Evolutionary conservation across 2,113 vertebrate genomes (phyloP).

Genomic region (Chaenogobius annularis): DNA sequence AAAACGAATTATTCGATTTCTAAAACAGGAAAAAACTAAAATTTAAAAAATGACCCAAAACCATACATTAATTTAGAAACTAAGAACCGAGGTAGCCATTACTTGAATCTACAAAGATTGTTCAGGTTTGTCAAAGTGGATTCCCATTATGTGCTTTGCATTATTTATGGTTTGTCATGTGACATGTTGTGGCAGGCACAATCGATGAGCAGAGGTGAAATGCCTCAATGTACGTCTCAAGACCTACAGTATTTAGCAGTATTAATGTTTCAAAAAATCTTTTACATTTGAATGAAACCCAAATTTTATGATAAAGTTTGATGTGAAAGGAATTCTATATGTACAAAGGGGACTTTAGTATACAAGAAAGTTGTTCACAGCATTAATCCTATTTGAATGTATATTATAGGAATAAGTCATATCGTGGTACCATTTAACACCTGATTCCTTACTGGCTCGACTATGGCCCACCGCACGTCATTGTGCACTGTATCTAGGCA

Average conservation of each 20-base stretch:
- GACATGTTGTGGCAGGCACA: background rate
- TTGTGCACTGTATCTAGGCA: conserved; percentile 94
- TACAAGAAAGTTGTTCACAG: conserved; percentile 18
- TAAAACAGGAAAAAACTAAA: no score
- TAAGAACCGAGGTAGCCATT: background rate
- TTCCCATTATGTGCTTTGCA: background rate
- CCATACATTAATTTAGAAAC: background rate
- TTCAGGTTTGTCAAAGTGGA: background rate
- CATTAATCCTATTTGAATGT: conserved; percentile 51
- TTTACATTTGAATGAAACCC: background rate
- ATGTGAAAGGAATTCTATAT: background rate
- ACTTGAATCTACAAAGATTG: background rate
- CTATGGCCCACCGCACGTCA: conserved; percentile 89
- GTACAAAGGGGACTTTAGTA: conserved; percentile 4
- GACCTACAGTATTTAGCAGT: conserved; percentile 2
- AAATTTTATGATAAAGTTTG: background rate
- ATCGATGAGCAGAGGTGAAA: conserved; percentile 5
- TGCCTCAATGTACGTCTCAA: background rate
- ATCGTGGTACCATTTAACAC: conserved; percentile 95
- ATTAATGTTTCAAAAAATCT: background rate
- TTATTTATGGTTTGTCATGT: background rate
- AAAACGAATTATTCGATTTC: background rate
- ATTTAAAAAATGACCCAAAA: no score
- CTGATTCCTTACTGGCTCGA: conserved; percentile 88
- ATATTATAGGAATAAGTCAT: conserved; percentile 76